Conservation (phyloP, 2,797 vertebrate species). For the Eulemur mongoz region DNA sequence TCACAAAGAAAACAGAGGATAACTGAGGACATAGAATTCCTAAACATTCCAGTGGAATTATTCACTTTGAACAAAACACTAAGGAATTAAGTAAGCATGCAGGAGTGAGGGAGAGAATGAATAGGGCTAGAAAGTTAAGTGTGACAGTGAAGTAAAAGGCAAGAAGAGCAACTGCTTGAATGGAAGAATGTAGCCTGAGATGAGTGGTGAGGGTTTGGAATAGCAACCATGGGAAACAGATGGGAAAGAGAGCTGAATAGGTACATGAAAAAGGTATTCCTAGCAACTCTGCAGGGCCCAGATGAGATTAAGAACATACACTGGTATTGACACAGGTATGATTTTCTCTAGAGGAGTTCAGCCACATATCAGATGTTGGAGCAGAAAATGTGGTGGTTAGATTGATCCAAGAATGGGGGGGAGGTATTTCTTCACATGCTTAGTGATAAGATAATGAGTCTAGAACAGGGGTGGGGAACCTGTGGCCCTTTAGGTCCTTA, state of each 20-base stretch:
- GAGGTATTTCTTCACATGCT: not conserved
- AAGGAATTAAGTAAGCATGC: not conserved
- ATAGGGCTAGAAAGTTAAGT: slow-evolving; percentile 15
- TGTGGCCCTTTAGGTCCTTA: too few relatives aligned
- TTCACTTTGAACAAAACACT: slow-evolving; percentile 20
- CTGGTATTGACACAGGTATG: not conserved
- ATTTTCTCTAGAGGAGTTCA: slow-evolving; percentile 23
- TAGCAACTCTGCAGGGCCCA: not conserved
- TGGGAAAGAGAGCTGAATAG: not conserved
- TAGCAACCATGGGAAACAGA: not conserved
- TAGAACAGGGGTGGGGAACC: not conserved
- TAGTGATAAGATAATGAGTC: not conserved
- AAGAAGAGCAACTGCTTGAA: not conserved
- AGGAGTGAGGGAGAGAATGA: not conserved
- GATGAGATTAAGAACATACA: not conserved
- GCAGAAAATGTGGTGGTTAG: not conserved
- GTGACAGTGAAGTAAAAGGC: slow-evolving; percentile 10
- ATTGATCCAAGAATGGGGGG: not conserved
- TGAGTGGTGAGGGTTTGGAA: not conserved
- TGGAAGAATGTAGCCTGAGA: not conserved
- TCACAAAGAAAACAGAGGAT: slow-evolving; percentile 6
- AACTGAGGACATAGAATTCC: not conserved
- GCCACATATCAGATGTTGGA: not conserved
- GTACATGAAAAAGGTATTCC: not conserved
- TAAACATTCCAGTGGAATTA: not conserved